Conservation (phyloP, 2,888 invertebrate species). For the Trachelus troglodyta region DNA sequence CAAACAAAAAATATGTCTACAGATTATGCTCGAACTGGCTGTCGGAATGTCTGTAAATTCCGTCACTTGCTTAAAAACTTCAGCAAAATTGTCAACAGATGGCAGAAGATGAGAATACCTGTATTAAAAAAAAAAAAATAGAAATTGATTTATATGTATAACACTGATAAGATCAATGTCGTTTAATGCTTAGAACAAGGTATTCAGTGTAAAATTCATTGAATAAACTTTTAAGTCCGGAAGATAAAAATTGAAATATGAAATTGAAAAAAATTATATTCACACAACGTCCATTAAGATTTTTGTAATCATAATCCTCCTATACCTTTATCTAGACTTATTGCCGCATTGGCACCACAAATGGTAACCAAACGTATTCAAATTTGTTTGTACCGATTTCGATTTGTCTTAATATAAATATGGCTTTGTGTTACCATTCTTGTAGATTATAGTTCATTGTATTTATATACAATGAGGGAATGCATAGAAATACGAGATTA, state of each 20-base stretch:
- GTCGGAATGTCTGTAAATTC: slow-evolving; percentile 29
- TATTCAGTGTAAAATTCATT: too few relatives aligned
- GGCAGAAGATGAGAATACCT: background rate
- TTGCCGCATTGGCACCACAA: background rate
- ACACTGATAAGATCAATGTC: background rate
- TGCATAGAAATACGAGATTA: background rate
- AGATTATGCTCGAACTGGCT: background rate
- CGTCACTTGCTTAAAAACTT: slow-evolving; percentile 19
- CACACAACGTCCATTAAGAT: too few relatives aligned
- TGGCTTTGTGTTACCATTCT: too few relatives aligned
- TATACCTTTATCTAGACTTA: background rate
- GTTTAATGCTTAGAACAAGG: too few relatives aligned
- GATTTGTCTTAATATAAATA: too few relatives aligned
- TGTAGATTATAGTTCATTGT: too few relatives aligned
- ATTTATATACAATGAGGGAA: too few relatives aligned
- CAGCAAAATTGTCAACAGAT: background rate
- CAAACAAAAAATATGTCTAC: slow-evolving; percentile 39
- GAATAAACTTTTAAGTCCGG: too few relatives aligned
- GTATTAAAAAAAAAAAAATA: background rate
- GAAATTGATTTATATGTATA: background rate
- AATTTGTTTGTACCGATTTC: too few relatives aligned
- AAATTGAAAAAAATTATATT: too few relatives aligned
- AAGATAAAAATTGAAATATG: too few relatives aligned
- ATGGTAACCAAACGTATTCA: too few relatives aligned
- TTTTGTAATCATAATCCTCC: background rate